A percentile compares a stretch with the other conserved stretches of the same genome.
Conservation (phyloP, 2,113 vertebrate genomes). For the Callospermophilus lateralis region DNA sequence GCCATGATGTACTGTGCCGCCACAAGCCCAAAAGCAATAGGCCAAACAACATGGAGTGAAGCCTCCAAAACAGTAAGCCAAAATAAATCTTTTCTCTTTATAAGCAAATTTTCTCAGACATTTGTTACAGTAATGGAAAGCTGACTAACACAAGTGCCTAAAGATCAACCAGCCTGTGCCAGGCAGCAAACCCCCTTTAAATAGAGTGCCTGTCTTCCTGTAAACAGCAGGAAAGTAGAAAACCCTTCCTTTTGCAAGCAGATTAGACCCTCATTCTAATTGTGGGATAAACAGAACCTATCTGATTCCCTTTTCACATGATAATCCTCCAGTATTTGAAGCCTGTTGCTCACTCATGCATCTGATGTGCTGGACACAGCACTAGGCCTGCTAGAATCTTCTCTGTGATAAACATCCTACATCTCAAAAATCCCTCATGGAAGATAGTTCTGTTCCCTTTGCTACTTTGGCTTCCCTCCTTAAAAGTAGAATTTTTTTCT, state of each 20-base stretch:
- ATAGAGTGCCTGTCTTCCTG: not conserved
- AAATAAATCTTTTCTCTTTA: not conserved
- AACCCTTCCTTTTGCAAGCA: not conserved
- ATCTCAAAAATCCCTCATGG: not conserved
- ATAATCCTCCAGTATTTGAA: not conserved
- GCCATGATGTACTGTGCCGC: not conserved
- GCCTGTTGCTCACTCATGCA: not conserved
- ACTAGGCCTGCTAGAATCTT: too few relatives aligned
- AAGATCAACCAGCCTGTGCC: too few relatives aligned
- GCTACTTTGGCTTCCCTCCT: not conserved
- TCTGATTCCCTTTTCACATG: not conserved
- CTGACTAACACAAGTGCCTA: not conserved
- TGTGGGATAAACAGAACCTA: not conserved
- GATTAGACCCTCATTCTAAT: not conserved
- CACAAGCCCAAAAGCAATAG: not conserved
- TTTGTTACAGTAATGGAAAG: not conserved
- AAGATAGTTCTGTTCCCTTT: not conserved
- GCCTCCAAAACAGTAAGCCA: not conserved
- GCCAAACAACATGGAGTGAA: not conserved
- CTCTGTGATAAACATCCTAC: not conserved
- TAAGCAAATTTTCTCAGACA: not conserved
- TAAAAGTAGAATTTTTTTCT: not conserved
- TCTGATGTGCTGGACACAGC: rapidly evolving
- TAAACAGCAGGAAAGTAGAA: not conserved
- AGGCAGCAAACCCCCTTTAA: not conserved